Conservation (phyloP, 2,888 invertebrate species). For the Nemotelus nigrinus region DNA sequence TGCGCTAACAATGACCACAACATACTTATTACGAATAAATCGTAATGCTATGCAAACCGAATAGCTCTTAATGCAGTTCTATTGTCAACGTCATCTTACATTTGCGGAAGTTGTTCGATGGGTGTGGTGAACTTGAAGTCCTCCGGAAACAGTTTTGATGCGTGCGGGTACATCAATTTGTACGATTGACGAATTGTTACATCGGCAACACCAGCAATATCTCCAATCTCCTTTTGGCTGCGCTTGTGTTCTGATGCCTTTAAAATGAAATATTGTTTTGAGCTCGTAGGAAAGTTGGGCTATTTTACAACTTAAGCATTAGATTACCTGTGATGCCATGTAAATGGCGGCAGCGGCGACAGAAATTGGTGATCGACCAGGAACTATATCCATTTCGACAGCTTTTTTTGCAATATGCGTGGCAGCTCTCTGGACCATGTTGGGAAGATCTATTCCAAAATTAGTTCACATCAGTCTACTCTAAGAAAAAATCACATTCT, state of each 20-base stretch:
- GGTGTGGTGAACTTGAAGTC: constrained; percentile 96
- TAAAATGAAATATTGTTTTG: background rate
- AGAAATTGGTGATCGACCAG: constrained; percentile 97
- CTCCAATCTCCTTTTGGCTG: constrained; percentile 97
- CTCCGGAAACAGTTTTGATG: constrained; percentile 90
- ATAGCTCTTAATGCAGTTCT: too few species aligned
- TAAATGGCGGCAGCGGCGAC: constrained; percentile 99
- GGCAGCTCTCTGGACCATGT: constrained; percentile 91
- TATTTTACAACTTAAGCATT: background rate
- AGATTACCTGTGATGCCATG: constrained; percentile 92
- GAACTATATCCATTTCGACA: constrained; percentile 95
- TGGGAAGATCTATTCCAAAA: constrained; percentile 70
- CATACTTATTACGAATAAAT: too few species aligned
- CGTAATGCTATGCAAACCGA: too few species aligned
- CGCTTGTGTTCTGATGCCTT: constrained; percentile 95
- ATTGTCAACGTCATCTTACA: constrained; percentile 65
- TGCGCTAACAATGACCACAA: too few species aligned
- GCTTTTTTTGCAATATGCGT: constrained; percentile 97
- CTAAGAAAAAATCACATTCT: background rate
- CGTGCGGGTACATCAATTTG: constrained; percentile 96
- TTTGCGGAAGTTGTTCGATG: constrained; percentile 91
- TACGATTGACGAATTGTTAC: constrained; percentile 97
- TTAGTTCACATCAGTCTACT: background rate
- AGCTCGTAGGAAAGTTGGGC: background rate
- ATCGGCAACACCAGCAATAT: constrained; percentile 98